A percentile compares a stretch with the other conserved stretches of the same genome.
Conservation (phyloP, 2,888 invertebrate species). For the Brenthis hecate region DNA sequence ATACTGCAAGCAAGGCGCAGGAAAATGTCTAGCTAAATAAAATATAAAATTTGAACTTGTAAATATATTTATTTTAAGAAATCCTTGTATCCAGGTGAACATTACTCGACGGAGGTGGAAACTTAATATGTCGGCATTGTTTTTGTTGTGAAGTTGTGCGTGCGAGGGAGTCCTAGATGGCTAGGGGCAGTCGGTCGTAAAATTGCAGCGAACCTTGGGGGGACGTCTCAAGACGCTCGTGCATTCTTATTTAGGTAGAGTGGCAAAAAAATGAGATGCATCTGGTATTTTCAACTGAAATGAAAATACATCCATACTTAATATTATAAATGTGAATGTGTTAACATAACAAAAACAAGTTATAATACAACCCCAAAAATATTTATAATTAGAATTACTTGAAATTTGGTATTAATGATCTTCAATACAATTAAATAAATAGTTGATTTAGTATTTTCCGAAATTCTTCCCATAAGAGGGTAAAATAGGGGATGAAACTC, state of each 20-base stretch:
- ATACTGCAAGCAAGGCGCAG: too few species aligned
- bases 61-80: background rate
- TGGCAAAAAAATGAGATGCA: conserved; percentile 44
- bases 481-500: too few species aligned
- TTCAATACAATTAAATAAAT: too few species aligned
- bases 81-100: conserved; percentile 15
- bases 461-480: too few species aligned
- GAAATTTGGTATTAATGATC: too few species aligned
- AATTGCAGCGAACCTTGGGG: conserved; percentile 76
- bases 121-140: conserved; percentile 48
- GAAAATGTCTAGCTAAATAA: background rate
- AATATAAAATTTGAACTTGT: background rate
- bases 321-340: too few species aligned
- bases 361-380: too few species aligned
- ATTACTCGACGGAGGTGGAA: conserved; percentile 22
- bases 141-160: conserved; percentile 52
- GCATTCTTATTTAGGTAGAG: conserved; percentile 70
- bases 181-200: conserved; percentile 74
- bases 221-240: conserved; percentile 76
- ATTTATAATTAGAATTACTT: too few species aligned
- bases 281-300: background rate
- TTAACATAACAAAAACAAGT: too few species aligned
- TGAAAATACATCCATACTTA: too few species aligned
- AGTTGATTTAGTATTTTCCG: too few species aligned
- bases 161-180: conserved; percentile 52